These are phyloP conservation scores for Apamea epomidion DNA, from an alignment of 2,888 invertebrate genomes.

Conservation along the genomic window DNA sequence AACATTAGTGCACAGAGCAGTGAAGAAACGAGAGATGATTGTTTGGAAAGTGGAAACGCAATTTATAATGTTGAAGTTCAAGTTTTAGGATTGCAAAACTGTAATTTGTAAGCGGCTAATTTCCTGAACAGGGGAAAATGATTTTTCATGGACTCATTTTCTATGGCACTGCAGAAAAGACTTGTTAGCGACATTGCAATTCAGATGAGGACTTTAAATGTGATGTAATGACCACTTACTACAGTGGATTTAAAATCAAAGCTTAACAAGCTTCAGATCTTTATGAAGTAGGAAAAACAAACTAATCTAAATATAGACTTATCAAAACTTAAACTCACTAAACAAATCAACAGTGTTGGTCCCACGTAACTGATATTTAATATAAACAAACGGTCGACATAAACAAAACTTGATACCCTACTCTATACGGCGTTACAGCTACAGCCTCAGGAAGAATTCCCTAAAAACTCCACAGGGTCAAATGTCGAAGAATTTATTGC, in stretches of 20 bases:
- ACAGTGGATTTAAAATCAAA: not conserved
- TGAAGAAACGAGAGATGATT: slow-evolving; percentile 74
- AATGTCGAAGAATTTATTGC: slow-evolving; percentile 91
- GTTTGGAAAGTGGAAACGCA: slow-evolving; percentile 52
- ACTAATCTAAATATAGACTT: slow-evolving; percentile 51
- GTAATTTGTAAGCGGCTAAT: not conserved
- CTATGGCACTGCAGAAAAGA: not conserved
- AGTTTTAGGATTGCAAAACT: slow-evolving; percentile 20
- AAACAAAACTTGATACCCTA: slow-evolving; percentile 71
- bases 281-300: slow-evolving; percentile 46
- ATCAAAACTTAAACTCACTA: slow-evolving; percentile 55
- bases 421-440: slow-evolving; percentile 79
- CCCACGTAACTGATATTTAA: slow-evolving; percentile 68
- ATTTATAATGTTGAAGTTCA: slow-evolving; percentile 40
- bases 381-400: slow-evolving; percentile 63
- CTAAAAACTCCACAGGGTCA: slow-evolving; percentile 87
- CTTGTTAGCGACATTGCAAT: slow-evolving; percentile 9
- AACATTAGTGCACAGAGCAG: slow-evolving; percentile 86
- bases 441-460: slow-evolving; percentile 87
- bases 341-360: slow-evolving; percentile 62
- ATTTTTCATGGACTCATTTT: not conserved
- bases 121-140: not conserved
- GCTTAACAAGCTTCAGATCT: slow-evolving; percentile 34
- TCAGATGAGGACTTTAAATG: not conserved
- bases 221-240: not conserved